Percentiles rank a stretch among this genome's conserved stretches.
phyloP scores from a whole-genome alignment of 2,797 vertebrate species.

The Harpagifer antarcticus region DNA sequence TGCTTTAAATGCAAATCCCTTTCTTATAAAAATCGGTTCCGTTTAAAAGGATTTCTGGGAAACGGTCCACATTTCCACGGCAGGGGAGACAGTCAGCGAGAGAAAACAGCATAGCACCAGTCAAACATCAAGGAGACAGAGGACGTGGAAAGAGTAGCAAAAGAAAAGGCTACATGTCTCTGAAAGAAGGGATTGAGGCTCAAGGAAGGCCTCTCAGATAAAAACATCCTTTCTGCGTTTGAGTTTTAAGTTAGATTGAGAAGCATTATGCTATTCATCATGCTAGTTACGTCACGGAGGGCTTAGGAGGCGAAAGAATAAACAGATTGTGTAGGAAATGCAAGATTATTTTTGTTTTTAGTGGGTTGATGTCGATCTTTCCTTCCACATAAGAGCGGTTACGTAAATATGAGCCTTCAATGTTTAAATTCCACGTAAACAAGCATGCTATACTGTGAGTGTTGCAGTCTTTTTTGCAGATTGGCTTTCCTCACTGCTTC shows the following conservation, averaged over 20 bases:
- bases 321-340: slow-evolving; percentile 37
- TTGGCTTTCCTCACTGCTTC: slow-evolving; percentile 10
- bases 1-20: slow-evolving; percentile 91
- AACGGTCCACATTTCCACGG: slow-evolving; percentile 85
- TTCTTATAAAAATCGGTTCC: slow-evolving; percentile 90
- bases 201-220: slow-evolving; percentile 66
- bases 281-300: slow-evolving; percentile 16
- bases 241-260: slow-evolving; percentile 57
- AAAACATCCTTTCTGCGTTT: slow-evolving; percentile 62
- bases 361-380: slow-evolving; percentile 23
- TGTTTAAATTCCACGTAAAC: slow-evolving; percentile 17
- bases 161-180: slow-evolving; percentile 76
- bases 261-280: slow-evolving; percentile 40
- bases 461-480: slow-evolving; percentile 29
- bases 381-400: slow-evolving; percentile 12
- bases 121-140: slow-evolving; percentile 83
- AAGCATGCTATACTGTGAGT: slow-evolving; percentile 9
- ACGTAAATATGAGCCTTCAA: slow-evolving; percentile 5
- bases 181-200: slow-evolving; percentile 74
- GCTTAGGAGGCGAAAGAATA: slow-evolving; percentile 40
- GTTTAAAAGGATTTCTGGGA: slow-evolving; percentile 90
- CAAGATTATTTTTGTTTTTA: slow-evolving; percentile 21
- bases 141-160: slow-evolving; percentile 80
- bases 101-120: slow-evolving; percentile 80
- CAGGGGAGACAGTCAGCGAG: slow-evolving; percentile 82